Base-by-base conservation (phyloP, 2,888 invertebrate genomes). In the Campoplex capitator region DNA sequence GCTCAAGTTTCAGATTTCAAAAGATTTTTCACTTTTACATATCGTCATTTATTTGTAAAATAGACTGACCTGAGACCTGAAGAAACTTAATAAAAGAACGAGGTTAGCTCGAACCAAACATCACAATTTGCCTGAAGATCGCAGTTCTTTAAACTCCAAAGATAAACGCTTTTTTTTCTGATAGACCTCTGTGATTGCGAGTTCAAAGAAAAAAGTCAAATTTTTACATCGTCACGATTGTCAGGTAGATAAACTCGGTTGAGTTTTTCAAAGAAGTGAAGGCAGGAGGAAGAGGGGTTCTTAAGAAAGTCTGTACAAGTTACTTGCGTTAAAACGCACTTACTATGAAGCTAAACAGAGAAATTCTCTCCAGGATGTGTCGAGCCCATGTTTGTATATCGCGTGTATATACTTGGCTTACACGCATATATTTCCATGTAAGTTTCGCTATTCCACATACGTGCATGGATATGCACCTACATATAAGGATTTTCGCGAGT, bases 361-460 rank as follows among this genome's bases (percentile, higher is more conserved):
- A 56, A 73, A 68, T 70, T 75, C 68, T 75, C 68, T 48, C 13
- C 51, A 48, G 42, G 62, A 48, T 42, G 38, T 76, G 45, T 75
- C 45, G 62, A 76, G 74, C 23, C 45, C 28, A 54, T 70, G 48
- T 85, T 71, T 73, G 62, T 58, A 71, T 18, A 68, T 23, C 13
- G 68, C 71, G 71, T 51, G 51, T 67, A 9, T 16, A 9, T 16
- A 71, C 48, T 71, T 51, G 32, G 71, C 45, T 18, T 28, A 23
- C 23, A 23, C 23, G 28, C 73, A 58, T 56, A 54, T 70, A 78
- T 38, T 23, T 68, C 28, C 28, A 48, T 78, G 42, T 32, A 58
- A 48, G 70, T 70, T 58, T 16, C 35, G 6, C 38, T 73, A 65
- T 35, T 74, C 9, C 48, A 56, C 42, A 78, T 48, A 70, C 54